A percentile compares a stretch with the other conserved stretches of the same genome.
phyloP scores from a whole-genome alignment of 2,113 vertebrate species.

The Ailuropoda melanoleuca region DNA sequence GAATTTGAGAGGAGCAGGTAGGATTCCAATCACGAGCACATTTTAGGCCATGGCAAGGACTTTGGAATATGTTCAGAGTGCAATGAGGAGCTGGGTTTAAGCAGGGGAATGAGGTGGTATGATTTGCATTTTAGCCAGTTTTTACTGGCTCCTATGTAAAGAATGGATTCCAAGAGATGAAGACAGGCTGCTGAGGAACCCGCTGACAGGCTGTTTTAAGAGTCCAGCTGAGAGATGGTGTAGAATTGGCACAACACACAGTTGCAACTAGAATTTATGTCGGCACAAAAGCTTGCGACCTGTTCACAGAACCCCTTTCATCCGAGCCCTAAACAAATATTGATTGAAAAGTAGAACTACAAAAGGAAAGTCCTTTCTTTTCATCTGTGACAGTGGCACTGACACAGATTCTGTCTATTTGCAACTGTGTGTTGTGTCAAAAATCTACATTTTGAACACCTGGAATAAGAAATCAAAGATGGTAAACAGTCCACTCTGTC shows the following conservation, averaged over 20 bases:
- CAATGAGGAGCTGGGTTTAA: neutral
- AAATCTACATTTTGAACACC: slow-evolving; percentile 78
- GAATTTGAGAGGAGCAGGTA: neutral
- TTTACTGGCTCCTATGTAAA: neutral
- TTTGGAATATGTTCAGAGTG: neutral
- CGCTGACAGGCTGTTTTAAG: neutral
- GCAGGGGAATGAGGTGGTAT: neutral
- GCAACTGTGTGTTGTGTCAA: slow-evolving; percentile 64
- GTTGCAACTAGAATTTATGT: slow-evolving; percentile 59
- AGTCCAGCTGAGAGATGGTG: slow-evolving; percentile 17
- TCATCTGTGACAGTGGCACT: slow-evolving; percentile 50
- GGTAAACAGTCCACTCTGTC: slow-evolving; percentile 60
- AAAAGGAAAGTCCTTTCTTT: slow-evolving; percentile 34
- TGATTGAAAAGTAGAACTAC: slow-evolving; percentile 62
- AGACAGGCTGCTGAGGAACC: neutral
- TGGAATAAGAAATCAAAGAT: slow-evolving; percentile 76
- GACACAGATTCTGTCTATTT: slow-evolving; percentile 56
- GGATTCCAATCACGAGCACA: neutral
- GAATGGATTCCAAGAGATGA: neutral
- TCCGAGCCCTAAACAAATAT: slow-evolving; percentile 48
- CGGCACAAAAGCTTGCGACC: slow-evolving; percentile 36
- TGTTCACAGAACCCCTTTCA: slow-evolving; percentile 40
- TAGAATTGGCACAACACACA: slow-evolving; percentile 56
- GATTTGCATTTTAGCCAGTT: neutral
- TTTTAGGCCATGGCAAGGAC: neutral